A percentile compares a stretch with the other conserved stretches of the same genome.
phyloP scores from a whole-genome alignment of 2,797 vertebrate species.

The Eremophila alpestris region DNA sequence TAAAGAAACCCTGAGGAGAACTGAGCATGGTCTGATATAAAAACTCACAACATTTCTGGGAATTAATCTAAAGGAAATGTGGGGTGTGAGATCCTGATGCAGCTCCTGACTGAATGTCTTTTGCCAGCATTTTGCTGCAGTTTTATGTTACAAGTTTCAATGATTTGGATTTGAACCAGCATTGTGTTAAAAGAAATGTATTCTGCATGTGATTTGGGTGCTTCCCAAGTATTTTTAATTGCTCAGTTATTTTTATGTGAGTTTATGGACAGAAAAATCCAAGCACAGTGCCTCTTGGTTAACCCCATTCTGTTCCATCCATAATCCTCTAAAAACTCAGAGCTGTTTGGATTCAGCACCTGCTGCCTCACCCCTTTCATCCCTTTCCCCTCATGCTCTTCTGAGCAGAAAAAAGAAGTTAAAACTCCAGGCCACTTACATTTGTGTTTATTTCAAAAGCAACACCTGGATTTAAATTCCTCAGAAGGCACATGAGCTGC shows the following conservation, averaged over 20 bases:
- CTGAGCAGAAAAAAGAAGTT: neutral
- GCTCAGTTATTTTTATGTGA: neutral
- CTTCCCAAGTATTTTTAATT: neutral
- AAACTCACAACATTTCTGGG: neutral
- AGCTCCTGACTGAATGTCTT: neutral
- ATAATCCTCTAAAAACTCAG: neutral
- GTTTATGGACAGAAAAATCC: neutral
- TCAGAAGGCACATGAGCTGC: neutral
- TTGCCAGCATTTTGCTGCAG: neutral
- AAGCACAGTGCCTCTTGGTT: neutral
- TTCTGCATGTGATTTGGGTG: neutral
- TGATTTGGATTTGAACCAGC: neutral
- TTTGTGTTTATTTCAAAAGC: neutral
- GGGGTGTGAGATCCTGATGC: neutral
- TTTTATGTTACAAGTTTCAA: neutral
- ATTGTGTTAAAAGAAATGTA: neutral
- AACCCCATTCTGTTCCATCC: neutral
- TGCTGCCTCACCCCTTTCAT: neutral
- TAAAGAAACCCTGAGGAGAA: neutral
- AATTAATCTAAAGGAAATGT: neutral
- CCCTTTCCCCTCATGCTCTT: neutral
- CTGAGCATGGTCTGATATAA: neutral
- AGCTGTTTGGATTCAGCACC: neutral
- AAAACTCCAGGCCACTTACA: neutral
- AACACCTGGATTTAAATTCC: neutral